Conservation (phyloP, 2,113 vertebrate species). For the Corvus cornix region DNA sequence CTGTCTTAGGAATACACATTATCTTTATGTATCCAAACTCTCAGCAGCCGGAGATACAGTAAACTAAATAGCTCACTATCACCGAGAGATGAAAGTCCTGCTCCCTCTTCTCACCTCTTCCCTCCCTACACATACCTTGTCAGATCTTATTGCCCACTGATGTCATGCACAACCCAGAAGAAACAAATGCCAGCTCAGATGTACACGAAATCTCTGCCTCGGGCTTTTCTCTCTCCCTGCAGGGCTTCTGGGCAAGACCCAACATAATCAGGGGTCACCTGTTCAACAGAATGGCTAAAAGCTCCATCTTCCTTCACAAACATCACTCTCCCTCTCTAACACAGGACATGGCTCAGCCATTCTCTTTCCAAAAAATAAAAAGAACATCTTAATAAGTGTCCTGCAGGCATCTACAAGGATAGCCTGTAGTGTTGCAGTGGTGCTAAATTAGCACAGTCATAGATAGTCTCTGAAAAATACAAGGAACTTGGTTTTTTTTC, state of each 20-base stretch:
- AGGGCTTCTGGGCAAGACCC: background rate
- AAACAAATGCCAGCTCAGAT: background rate
- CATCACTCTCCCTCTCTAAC: background rate
- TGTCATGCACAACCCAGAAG: background rate
- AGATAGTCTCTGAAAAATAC: background rate
- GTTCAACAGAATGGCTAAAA: background rate
- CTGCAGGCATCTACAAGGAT: background rate
- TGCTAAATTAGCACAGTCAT: background rate
- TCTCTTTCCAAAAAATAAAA: background rate
- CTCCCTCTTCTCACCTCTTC: background rate
- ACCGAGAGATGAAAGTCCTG: background rate
- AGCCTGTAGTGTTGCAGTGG: background rate
- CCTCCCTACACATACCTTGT: background rate
- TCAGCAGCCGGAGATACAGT: background rate
- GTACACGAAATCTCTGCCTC: background rate
- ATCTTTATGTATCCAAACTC: background rate
- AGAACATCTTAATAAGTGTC: background rate
- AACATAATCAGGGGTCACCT: slow-evolving; percentile 5
- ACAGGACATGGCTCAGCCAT: background rate
- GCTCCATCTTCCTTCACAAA: background rate
- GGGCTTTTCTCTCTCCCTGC: background rate
- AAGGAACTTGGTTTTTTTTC: rapidly evolving
- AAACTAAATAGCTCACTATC: background rate
- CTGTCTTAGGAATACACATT: background rate
- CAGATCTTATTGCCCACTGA: background rate